Evolutionary conservation across 2,888 invertebrate species (phyloP), one percentile per base, ranked within the genome.

Genomic region (Rotaria socialis): DNA sequence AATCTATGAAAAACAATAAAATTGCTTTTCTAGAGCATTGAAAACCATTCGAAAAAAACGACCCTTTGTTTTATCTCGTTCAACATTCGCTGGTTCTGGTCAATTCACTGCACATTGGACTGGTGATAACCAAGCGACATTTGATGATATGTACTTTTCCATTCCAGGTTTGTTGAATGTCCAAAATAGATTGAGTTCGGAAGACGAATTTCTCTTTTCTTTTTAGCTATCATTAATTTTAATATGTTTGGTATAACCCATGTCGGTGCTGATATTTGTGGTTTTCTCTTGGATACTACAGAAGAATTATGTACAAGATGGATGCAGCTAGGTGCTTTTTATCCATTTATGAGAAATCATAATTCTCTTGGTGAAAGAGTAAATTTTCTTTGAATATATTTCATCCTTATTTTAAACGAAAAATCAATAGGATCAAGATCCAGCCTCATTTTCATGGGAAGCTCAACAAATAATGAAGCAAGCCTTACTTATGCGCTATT

Each of bases 81-180:
- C 90, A 16, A 89, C 89, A 11, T 90, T 88, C 86, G 88, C 90
- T 16, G 88, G 90, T 60, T 88, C 89, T 43, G 90, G 90, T 43
- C 88, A 88, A 24, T 89, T 88, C 87, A 89, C 89, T 74, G 89
- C 89, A 50, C 90, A 91, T 87, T 91, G 91, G 91, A 88, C 89
- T 19, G 91, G 91, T n/a, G 91, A 91, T 87, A 90, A 90, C 86
- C 80, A 58, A 52, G 89, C 90, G n/a, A 88, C 88, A 1, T 91
- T 90, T 90, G 88, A 88, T 2, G 93, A 94, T 87, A 91, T 95
- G 16, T 95, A 94, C 91, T 95, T 94, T 86, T 89, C 90, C 75
- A 89, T 90, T 47, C 88, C 90, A 89, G 90, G 87, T 90, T 50
- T 94, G 94, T 93, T n/a, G 6, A 52, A 67, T 67, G 11, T 67